These are phyloP conservation scores for Noctua janthe DNA, from an alignment of 2,888 invertebrate genomes.

Conservation along the genomic window DNA sequence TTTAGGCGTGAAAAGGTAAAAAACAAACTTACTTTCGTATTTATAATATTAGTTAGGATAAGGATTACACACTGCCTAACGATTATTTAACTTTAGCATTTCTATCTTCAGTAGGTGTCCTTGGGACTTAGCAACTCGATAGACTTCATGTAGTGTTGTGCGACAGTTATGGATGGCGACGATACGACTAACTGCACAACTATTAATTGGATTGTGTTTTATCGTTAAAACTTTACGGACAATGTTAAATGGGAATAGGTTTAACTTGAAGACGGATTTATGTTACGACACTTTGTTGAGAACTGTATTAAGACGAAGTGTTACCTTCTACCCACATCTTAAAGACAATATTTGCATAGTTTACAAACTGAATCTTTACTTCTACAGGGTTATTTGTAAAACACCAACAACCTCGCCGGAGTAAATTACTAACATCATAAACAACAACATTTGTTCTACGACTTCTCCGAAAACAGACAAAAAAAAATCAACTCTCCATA, in stretches of 20 bases:
- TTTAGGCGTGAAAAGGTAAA: too few relatives aligned
- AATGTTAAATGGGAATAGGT: conserved; percentile 37
- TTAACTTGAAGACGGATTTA: conserved; percentile 51
- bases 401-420: too few relatives aligned
- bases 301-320: conserved; percentile 15
- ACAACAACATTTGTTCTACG: too few relatives aligned
- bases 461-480: too few relatives aligned
- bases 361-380: conserved; percentile 5
- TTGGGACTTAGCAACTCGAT: conserved; percentile 12
- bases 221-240: conserved; percentile 55
- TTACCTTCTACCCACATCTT: neutral
- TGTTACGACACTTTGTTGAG: conserved; percentile 23
- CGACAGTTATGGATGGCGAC: conserved; percentile 44
- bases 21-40: too few relatives aligned
- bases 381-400: too few relatives aligned
- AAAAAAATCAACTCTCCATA: too few relatives aligned
- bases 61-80: conserved; percentile 14
- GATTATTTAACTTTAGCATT: conserved; percentile 30
- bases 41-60: too few relatives aligned
- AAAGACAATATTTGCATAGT: conserved; percentile 21
- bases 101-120: conserved; percentile 20
- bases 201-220: conserved; percentile 63
- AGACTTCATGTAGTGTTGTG: conserved; percentile 12
- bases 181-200: conserved; percentile 55
- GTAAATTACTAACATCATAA: too few relatives aligned